Evolutionary conservation across 92 coral and sea anemone genomes (phyloP).

Genomic region (Metridium senile): DNA sequence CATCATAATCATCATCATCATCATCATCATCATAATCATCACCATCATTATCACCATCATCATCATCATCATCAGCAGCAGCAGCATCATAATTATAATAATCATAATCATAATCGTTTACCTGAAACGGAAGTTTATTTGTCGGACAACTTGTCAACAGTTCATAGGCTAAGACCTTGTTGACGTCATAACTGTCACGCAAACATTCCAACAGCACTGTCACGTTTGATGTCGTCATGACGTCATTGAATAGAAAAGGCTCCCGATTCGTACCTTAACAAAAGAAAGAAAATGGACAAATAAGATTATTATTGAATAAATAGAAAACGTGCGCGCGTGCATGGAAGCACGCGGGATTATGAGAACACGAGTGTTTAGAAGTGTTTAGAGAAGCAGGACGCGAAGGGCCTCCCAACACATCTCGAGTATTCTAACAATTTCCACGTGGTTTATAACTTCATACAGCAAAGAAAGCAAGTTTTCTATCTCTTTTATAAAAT

Average conservation of each 20-base stretch:
- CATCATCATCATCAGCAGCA: too few relatives aligned
- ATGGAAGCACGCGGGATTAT: too few relatives aligned
- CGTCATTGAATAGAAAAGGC: slow-evolving; percentile 55
- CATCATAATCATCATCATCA: too few relatives aligned
- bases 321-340: not conserved
- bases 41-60: not conserved
- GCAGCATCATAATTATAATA: too few relatives aligned
- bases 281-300: not conserved
- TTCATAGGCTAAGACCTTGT: slow-evolving; percentile 82
- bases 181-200: slow-evolving; percentile 83
- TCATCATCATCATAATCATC: not conserved
- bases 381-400: too few relatives aligned
- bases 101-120: slow-evolving; percentile 8
- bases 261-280: slow-evolving; percentile 9
- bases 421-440: too few relatives aligned
- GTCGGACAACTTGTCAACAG: slow-evolving; percentile 57
- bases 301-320: not conserved
- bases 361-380: too few relatives aligned
- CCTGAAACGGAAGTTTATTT: slow-evolving; percentile 81
- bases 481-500: too few relatives aligned
- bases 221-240: slow-evolving; percentile 58
- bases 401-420: too few relatives aligned
- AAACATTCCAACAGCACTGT: slow-evolving; percentile 75
- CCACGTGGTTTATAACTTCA: too few relatives aligned
- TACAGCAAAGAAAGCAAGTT: too few relatives aligned